Conservation (phyloP, 2,797 vertebrate species). For the Xiphophorus birchmanni region DNA sequence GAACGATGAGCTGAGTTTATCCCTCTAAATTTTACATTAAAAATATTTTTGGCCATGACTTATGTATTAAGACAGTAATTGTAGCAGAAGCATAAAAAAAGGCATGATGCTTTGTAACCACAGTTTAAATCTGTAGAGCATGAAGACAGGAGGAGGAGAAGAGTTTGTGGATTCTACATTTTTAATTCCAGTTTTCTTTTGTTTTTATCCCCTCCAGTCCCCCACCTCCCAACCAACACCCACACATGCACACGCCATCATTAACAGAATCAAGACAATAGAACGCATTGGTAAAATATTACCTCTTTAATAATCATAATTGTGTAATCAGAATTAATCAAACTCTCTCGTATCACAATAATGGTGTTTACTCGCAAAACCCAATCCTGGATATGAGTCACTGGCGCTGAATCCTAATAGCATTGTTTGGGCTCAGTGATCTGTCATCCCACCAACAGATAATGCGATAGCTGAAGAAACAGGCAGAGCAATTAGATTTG, state of each 20-base stretch:
- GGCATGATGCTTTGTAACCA: neutral
- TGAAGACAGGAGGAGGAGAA: neutral
- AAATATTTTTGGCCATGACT: neutral
- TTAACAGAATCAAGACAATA: slow-evolving; percentile 29
- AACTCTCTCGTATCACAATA: slow-evolving; percentile 58
- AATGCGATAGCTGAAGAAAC: slow-evolving; percentile 80
- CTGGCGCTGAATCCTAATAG: slow-evolving; percentile 73
- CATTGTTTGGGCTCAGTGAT: slow-evolving; percentile 80
- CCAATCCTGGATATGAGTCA: slow-evolving; percentile 60
- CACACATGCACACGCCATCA: neutral
- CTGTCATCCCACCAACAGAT: slow-evolving; percentile 81
- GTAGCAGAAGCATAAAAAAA: neutral
- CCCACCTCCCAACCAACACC: too few relatives aligned
- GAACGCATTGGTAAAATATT: slow-evolving; percentile 39
- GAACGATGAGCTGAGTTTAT: neutral
- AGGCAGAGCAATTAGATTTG: slow-evolving; percentile 83
- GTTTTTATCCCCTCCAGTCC: neutral
- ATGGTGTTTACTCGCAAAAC: slow-evolving; percentile 72
- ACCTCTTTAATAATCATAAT: slow-evolving; percentile 59
- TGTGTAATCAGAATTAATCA: slow-evolving; percentile 75
- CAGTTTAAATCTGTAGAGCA: neutral
- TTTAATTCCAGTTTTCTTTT: slow-evolving; percentile 3
- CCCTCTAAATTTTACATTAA: neutral
- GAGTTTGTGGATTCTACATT: neutral
- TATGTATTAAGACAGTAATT: neutral